phyloP scores from a whole-genome alignment of 2,888 invertebrate species.

The Agriopis aurantiaria region DNA sequence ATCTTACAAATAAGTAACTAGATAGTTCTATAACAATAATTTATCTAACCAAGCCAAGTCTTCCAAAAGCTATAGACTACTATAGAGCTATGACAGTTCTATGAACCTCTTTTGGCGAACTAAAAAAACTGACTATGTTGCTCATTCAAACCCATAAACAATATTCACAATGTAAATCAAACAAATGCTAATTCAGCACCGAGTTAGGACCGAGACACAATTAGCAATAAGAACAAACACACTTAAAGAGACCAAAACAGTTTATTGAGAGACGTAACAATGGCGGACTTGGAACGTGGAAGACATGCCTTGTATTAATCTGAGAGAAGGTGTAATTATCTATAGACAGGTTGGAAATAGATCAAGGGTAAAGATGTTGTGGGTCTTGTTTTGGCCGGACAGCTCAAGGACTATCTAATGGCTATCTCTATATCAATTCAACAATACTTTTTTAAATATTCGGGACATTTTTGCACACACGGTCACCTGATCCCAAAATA shows the following conservation, averaged over 20 bases:
- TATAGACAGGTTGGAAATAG: conserved; percentile 35
- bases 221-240: conserved; percentile 48
- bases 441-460: too few relatives aligned
- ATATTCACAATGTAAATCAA: conserved; percentile 44
- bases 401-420: conserved; percentile 11
- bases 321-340: conserved; percentile 54
- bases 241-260: conserved; percentile 54
- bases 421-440: too few relatives aligned
- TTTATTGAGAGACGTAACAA: conserved; percentile 47
- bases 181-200: conserved; percentile 44
- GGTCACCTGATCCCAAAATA: too few relatives aligned
- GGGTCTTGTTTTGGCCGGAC: conserved; percentile 13
- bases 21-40: not conserved
- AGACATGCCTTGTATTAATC: conserved; percentile 50
- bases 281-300: conserved; percentile 40
- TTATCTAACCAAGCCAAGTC: not conserved
- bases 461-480: too few relatives aligned
- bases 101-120: conserved; percentile 14
- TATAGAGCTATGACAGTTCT: conserved; percentile 22
- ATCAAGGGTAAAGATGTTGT: conserved; percentile 21
- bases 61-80: not conserved
- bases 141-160: conserved; percentile 39
- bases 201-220: conserved; percentile 47
- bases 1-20: not conserved
- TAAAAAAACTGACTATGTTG: conserved; percentile 16